phyloP scores from a whole-genome alignment of 2,113 vertebrate genomes.

The Psilopogon haemacephalus region DNA sequence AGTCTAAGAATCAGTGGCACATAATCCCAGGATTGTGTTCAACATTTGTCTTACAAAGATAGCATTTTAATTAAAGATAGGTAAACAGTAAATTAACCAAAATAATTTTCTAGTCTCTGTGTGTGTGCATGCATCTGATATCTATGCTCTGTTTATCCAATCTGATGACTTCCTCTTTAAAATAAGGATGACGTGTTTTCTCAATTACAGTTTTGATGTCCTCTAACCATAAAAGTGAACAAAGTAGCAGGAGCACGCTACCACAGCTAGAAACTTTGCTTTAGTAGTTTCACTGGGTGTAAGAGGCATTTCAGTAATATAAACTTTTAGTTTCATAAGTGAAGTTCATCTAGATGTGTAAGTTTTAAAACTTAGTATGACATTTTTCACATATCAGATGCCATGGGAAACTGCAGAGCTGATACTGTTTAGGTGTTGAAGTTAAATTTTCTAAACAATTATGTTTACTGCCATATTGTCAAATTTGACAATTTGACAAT shows the following conservation, averaged over 20 bases:
- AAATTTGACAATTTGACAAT: background rate
- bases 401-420: background rate
- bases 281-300: background rate
- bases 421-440: background rate
- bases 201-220: slow-evolving; percentile 1
- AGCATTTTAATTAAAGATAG: slow-evolving; percentile 31
- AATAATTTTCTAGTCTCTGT: background rate
- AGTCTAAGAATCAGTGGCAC: background rate
- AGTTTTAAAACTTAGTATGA: background rate
- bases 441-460: background rate
- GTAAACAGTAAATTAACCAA: slow-evolving; percentile 29
- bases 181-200: background rate
- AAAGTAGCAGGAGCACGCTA: background rate
- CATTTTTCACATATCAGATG: background rate
- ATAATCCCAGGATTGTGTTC: slow-evolving; percentile 35
- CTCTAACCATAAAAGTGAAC: background rate
- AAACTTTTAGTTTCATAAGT: background rate
- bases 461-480: no score
- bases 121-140: background rate
- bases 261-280: background rate
- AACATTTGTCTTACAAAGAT: slow-evolving; percentile 3
- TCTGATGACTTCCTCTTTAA: background rate
- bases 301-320: background rate
- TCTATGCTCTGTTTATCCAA: background rate
- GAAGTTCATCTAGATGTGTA: background rate